Base-by-base conservation (phyloP, 2,113 vertebrate genomes). In the Bos javanicus region DNA sequence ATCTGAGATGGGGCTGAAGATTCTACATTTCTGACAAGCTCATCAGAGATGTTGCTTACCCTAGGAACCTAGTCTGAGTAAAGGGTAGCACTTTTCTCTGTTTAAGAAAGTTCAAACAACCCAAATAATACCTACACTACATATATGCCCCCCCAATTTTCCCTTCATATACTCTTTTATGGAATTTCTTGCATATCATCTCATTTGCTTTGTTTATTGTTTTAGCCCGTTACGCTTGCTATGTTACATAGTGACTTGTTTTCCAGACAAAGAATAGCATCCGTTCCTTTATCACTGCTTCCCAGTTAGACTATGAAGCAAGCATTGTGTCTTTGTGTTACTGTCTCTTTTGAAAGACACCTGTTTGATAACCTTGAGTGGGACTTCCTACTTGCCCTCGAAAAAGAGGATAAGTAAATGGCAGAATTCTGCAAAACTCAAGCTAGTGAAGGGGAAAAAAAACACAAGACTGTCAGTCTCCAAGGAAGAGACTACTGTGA, bases 361-460 rank as follows among this genome's bases (percentile, higher is more conserved):
- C 1, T 90, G 36, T 8, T 62, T 50, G 6, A 59, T 48, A 90
- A 86, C 33, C 15, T 86, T 86, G 5, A 86, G 8, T 19, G 78
- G n/a, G 21, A 62, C 48, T 81, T 91, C 7, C 39, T 78, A 81
- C 3, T 39, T 64, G 43, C 8, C 50, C 19, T 67, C 2, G 9
- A 71, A 86, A 89, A 62, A 89, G n/a, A 50, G 8, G 57, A 60
- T 43, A 59, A 46, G 54, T 36, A 97, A 93, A 74, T n/a, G 50
- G 36, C 74, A 95, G 60, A 91, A 95, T 93, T 82, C 33, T 87
- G 39, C 25, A 94, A 94, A 76, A 82, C 30, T 71, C 13, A 86
- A 96, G 36, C 23, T 56, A 86, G 48, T 50, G 19, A 84, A 78
- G 43, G 84, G 59, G 25, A 39, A 23, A 91, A n/a, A 71, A 36